A percentile compares a stretch with the other conserved stretches of the same genome.
Conservation (phyloP, 23 tunicate species). For the Trididemnum clinides region DNA sequence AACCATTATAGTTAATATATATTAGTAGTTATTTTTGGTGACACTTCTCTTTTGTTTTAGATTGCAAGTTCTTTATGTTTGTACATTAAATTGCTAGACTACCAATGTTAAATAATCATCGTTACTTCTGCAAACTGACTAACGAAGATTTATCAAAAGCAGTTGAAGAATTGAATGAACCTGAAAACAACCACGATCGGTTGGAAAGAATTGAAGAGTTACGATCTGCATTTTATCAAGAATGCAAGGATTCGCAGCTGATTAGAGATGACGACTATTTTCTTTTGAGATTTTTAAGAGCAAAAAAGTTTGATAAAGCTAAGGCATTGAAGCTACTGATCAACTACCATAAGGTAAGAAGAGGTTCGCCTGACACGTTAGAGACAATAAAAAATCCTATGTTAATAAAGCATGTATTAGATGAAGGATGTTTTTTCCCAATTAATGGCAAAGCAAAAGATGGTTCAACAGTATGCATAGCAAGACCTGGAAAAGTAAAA, state of each 20-base stretch:
- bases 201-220: conserved; percentile 55
- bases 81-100: too few species aligned
- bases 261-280: conserved; percentile 38
- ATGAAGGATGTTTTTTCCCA: conserved; percentile 34
- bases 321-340: conserved; percentile 56
- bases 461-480: conserved; percentile 63
- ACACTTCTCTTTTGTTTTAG: too few species aligned
- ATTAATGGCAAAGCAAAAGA: conserved; percentile 54
- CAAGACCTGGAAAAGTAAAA: conserved; percentile 60
- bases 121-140: conserved; percentile 47
- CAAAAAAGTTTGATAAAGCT: conserved; percentile 72
- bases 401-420: conserved; percentile 29
- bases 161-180: conserved; percentile 63
- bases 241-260: background rate
- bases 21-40: too few species aligned
- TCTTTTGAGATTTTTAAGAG: conserved; percentile 69
- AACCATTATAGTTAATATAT: too few species aligned
- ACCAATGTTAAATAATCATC: background rate
- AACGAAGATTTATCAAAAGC: conserved; percentile 56
- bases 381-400: conserved; percentile 67
- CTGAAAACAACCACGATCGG: conserved; percentile 57
- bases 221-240: conserved; percentile 5
- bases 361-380: conserved; percentile 54
- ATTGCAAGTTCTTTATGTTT: too few species aligned
- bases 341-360: conserved; percentile 54